A percentile compares a stretch with the other conserved stretches of the same genome.
phyloP scores from a whole-genome alignment of 2,888 invertebrate species.

The Cinara cedri region DNA sequence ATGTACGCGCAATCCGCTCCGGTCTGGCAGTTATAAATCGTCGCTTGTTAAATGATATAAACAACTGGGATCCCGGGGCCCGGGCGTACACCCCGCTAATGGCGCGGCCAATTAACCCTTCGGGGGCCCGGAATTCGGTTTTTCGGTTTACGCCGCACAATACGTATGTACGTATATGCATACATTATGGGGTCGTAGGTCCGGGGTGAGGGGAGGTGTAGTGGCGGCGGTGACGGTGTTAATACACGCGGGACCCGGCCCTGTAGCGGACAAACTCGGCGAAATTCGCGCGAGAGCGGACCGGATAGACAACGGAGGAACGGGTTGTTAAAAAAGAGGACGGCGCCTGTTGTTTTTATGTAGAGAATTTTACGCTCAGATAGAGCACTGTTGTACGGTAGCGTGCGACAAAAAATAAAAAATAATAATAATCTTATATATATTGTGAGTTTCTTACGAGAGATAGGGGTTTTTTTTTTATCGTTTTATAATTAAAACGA shows the following conservation, averaged over 20 bases:
- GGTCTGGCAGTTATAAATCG: slow-evolving; percentile 55
- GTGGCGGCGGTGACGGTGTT: slow-evolving; percentile 29
- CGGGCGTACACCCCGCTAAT: slow-evolving; percentile 51
- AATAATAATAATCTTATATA: no score
- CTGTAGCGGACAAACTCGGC: slow-evolving; percentile 30
- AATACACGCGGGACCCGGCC: slow-evolving; percentile 45
- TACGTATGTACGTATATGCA: no score
- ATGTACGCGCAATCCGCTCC: slow-evolving; percentile 37
- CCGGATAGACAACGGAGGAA: not conserved
- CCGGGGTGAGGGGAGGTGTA: not conserved
- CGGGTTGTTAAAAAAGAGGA: no score
- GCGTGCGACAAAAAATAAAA: slow-evolving; percentile 12
- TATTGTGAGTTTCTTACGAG: not conserved
- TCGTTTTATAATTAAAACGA: slow-evolving; percentile 39
- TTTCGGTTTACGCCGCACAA: slow-evolving; percentile 40
- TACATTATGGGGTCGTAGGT: not conserved
- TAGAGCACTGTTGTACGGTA: no score
- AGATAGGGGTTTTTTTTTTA: no score
- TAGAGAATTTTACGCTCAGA: slow-evolving; percentile 16
- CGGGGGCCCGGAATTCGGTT: slow-evolving; percentile 51
- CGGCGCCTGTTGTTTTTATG: slow-evolving; percentile 2
- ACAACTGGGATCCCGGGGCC: slow-evolving; percentile 50
- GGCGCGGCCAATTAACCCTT: slow-evolving; percentile 57
- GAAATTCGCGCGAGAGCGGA: not conserved
- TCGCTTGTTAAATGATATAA: slow-evolving; percentile 57